Base-by-base conservation (phyloP, 2,888 invertebrate genomes). In the Sarcophaga caerulescens region DNA sequence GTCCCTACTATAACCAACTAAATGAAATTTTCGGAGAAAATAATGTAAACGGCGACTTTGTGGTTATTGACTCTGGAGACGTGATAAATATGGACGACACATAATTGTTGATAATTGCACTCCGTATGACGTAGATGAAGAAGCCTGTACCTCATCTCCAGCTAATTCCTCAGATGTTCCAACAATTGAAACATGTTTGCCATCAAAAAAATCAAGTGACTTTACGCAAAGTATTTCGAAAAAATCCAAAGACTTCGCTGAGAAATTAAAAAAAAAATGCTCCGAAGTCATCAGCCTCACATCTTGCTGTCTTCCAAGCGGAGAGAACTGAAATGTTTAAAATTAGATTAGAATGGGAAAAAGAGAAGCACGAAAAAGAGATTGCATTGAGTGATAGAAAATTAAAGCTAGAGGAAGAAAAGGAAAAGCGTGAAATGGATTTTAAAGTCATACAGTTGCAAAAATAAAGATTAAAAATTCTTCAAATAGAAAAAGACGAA, bases 11-110 rank as follows among this genome's bases (percentile, higher is more conserved):
- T 21, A 57, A 71, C 12, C 47, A 68, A 44, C 19, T 68, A 17
- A 68, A 44, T 11, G n/a, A 68, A 44, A 68, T 68, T 68, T 68
- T 68, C 17, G 45, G 68, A 5, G 68, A 68, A 68, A 68, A 68
- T n/a, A 66, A n/a, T 47, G 47, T 47, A 10, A 14, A 47, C 47
- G 63, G 63, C 14, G 25, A 63, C 12, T 23, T 23, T 21, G 63
- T 63, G 23, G 63, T 63, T 44, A 11, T 17, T 65, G 23, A 23
- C 23, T 3, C 23, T 23, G 23, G 23, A 23, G 23, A 23, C 23
- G 23, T 23, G 23, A 1, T 23, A 23, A 23, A 23, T 23, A 23
- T 23, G 23, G 23, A 23, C 23, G 23, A 23, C 23, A 23, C 23
- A 23, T 23, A 23, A 23, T 23, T 23, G 23, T 23, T 2, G 23